These are phyloP conservation scores for Laupala kohalensis DNA, from an alignment of 1,140 invertebrate genomes.

Conservation along the genomic window DNA sequence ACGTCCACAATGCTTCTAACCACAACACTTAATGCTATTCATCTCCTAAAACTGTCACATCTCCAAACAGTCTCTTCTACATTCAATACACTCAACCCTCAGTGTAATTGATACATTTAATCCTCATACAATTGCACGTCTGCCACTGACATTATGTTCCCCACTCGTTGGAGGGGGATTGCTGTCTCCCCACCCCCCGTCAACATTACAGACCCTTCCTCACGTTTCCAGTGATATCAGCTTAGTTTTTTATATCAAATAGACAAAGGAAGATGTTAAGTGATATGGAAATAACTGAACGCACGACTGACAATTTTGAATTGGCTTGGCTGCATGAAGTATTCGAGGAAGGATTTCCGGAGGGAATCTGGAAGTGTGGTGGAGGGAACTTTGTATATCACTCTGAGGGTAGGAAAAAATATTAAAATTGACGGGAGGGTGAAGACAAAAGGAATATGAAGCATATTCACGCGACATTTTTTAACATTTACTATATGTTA, in stretches of 20 bases:
- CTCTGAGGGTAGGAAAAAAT: too few relatives aligned
- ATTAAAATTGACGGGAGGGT: too few relatives aligned
- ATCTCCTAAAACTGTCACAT: too few relatives aligned
- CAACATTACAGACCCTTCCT: too few relatives aligned
- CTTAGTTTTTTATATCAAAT: not conserved
- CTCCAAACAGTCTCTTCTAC: too few relatives aligned
- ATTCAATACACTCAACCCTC: too few relatives aligned
- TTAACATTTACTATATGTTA: too few relatives aligned
- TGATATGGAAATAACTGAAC: not conserved
- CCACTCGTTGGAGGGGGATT: not conserved
- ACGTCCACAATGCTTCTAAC: too few relatives aligned
- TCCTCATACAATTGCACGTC: not conserved
- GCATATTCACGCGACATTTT: not conserved
- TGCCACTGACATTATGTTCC: not conserved
- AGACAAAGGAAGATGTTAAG: not conserved
- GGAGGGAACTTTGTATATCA: not conserved
- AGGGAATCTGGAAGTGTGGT: not conserved
- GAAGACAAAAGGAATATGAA: not conserved
- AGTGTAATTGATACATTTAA: not conserved
- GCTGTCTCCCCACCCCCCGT: not conserved
- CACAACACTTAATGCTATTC: too few relatives aligned
- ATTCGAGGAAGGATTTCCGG: not conserved
- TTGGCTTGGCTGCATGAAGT: not conserved
- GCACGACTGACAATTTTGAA: not conserved
- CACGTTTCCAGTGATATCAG: not conserved